phyloP scores from a whole-genome alignment of 1,140 invertebrate genomes.

The Forficula auricularia region DNA sequence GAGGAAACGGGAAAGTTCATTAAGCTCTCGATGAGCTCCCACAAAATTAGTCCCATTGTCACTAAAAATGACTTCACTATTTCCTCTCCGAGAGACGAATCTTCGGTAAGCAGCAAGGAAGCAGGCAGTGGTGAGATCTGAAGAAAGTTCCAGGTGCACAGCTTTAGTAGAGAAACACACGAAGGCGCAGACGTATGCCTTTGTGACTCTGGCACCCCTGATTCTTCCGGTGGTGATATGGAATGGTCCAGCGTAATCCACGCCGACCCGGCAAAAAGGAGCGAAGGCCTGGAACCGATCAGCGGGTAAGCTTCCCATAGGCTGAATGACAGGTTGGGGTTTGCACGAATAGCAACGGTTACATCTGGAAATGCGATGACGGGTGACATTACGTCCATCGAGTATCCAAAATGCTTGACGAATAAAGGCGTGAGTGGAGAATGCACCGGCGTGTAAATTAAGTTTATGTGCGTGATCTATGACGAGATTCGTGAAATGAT shows the following conservation, averaged over 20 bases:
- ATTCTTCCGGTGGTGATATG: conserved; percentile 16
- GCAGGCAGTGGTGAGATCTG: conserved; percentile 21
- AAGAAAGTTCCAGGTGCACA: conserved; percentile 26
- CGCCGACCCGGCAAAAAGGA: conserved; percentile 20
- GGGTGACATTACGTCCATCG: too few species aligned
- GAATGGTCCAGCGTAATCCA: conserved; percentile 27
- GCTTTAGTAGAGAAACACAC: conserved; percentile 26
- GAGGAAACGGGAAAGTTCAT: too few species aligned
- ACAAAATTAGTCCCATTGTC: conserved; percentile 26
- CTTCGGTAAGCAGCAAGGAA: conserved; percentile 24
- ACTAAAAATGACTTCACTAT: conserved; percentile 18
- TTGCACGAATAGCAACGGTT: too few species aligned
- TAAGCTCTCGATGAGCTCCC: conserved; percentile 12
- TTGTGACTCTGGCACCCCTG: conserved; percentile 16
- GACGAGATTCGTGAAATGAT: too few species aligned
- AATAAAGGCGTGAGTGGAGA: too few species aligned
- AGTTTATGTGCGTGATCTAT: too few species aligned
- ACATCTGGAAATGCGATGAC: too few species aligned
- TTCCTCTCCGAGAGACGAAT: conserved; percentile 24
- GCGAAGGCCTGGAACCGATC: conserved; percentile 15
- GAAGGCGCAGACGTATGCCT: conserved; percentile 27
- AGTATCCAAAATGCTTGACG: too few species aligned
- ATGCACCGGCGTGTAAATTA: too few species aligned
- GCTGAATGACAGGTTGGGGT: too few species aligned
- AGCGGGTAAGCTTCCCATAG: conserved; percentile 22